Evolutionary conservation across 2,888 invertebrate genomes (phyloP).

Genomic region (Lagria hirta): DNA sequence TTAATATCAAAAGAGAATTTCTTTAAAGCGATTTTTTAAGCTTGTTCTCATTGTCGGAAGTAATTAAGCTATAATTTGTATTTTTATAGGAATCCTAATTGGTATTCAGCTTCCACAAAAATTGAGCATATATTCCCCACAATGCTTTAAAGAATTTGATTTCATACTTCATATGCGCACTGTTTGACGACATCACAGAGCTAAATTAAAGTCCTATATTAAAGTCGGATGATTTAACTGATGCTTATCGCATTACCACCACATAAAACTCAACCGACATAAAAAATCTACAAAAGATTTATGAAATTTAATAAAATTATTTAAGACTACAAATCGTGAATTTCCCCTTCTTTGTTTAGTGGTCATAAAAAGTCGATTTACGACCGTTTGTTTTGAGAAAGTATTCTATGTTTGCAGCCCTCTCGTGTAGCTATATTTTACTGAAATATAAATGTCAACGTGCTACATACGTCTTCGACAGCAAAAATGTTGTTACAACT

Average conservation of each 20-base stretch:
- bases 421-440: slow-evolving; percentile 5
- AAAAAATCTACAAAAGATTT: slow-evolving; percentile 9
- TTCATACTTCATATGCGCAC: background rate
- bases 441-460: slow-evolving; percentile 13
- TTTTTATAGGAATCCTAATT: too few relatives aligned
- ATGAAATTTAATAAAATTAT: slow-evolving; percentile 18
- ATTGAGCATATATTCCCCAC: too few relatives aligned
- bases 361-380: slow-evolving; percentile 21
- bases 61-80: too few relatives aligned
- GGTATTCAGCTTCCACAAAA: too few relatives aligned
- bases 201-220: slow-evolving; percentile 13
- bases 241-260: slow-evolving; percentile 19
- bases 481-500: too few relatives aligned
- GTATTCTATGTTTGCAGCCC: slow-evolving; percentile 13
- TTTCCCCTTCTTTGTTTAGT: slow-evolving; percentile 14
- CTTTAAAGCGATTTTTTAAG: too few relatives aligned
- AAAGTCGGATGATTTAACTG: slow-evolving; percentile 14
- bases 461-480: too few relatives aligned
- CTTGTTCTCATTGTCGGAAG: too few relatives aligned
- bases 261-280: slow-evolving; percentile 12
- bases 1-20: too few relatives aligned
- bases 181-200: slow-evolving; percentile 1
- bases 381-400: slow-evolving; percentile 10
- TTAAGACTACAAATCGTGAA: slow-evolving; percentile 7
- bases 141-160: background rate